These are phyloP conservation scores for Ammodramus savannarum DNA, from an alignment of 2,113 vertebrate genomes.

Conservation along the genomic window DNA sequence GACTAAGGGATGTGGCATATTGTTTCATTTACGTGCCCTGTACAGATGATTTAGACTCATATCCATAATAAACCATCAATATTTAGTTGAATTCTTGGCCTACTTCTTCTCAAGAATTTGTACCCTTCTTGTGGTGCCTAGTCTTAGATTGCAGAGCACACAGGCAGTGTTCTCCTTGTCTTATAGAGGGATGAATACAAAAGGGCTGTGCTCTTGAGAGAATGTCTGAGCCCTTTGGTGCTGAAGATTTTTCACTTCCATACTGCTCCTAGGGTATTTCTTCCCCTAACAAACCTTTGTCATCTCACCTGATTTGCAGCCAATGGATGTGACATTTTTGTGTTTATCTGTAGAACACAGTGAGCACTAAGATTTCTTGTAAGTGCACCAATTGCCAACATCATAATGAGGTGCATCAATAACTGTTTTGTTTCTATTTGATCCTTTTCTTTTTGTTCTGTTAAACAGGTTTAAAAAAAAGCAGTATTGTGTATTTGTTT, in stretches of 20 bases:
- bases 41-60: background rate
- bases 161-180: background rate
- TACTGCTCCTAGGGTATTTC: background rate
- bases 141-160: background rate
- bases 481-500: background rate
- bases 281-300: background rate
- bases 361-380: background rate
- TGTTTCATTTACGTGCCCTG: background rate
- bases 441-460: background rate
- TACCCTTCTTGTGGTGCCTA: background rate
- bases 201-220: background rate
- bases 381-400: background rate
- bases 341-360: background rate
- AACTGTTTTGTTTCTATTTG: background rate
- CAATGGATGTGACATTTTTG: rapidly evolving
- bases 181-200: background rate
- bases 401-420: background rate
- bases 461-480: background rate
- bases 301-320: background rate
- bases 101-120: background rate
- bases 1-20: background rate
- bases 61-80: background rate
- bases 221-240: background rate
- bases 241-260: background rate
- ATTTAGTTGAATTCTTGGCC: background rate